Percentiles rank a stretch among this genome's conserved stretches.
These are phyloP conservation scores for Xestia xanthographa DNA, from an alignment of 2,888 invertebrate species.

Conservation along the genomic window DNA sequence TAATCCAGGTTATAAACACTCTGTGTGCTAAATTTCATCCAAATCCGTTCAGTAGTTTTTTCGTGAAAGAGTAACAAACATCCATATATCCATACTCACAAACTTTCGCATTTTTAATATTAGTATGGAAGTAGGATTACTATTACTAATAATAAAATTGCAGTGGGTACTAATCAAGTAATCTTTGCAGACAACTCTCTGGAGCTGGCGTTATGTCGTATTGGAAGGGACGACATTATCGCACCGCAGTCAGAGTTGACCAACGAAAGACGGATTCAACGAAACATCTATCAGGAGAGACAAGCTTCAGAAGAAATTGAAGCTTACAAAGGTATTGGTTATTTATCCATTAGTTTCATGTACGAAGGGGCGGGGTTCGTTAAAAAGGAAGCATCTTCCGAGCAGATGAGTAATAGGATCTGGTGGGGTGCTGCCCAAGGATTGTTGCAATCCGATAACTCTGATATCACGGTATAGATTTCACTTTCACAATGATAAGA, in stretches of 20 bases:
- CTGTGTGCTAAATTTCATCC: too few species aligned
- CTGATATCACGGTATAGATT: not conserved
- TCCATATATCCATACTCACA: too few species aligned
- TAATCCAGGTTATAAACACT: too few species aligned
- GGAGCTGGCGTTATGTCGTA: conserved; percentile 95
- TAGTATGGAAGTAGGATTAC: not conserved
- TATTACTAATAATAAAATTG: not conserved
- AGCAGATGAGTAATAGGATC: not conserved
- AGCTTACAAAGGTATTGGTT: conserved; percentile 85
- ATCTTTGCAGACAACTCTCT: conserved; percentile 91
- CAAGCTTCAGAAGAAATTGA: conserved; percentile 90
- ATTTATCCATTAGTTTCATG: not conserved
- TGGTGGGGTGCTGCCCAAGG: not conserved
- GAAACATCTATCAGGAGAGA: conserved; percentile 89
- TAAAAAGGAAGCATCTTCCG: not conserved
- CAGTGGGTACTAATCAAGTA: not conserved
- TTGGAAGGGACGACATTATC: conserved; percentile 97
- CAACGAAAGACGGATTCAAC: conserved; percentile 88
- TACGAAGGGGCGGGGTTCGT: not conserved
- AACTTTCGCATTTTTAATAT: too few species aligned
- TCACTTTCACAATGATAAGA: not conserved
- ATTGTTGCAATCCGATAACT: not conserved
- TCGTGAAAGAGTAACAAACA: too few species aligned
- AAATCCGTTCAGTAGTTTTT: too few species aligned
- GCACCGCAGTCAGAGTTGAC: conserved; percentile 94